Percentiles rank a stretch among this genome's conserved stretches.
phyloP scores from a whole-genome alignment of 1,140 invertebrate genomes.

The Brachystomella parvula region DNA sequence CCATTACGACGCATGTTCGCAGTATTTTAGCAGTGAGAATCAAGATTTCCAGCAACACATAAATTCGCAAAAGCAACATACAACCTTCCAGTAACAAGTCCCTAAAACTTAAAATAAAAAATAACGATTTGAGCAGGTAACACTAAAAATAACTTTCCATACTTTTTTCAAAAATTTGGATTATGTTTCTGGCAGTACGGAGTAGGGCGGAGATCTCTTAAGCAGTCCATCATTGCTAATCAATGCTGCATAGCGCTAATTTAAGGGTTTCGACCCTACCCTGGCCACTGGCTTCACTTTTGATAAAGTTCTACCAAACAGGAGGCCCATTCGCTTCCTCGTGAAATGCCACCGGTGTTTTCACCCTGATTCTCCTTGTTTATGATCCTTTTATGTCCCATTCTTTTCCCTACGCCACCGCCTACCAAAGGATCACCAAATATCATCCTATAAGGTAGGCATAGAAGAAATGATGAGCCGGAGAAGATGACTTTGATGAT shows the following conservation, averaged over 20 bases:
- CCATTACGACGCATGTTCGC: neutral
- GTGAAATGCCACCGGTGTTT: neutral
- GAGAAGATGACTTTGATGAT: constrained; percentile 8
- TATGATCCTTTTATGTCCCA: constrained; percentile 7
- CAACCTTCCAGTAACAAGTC: no score
- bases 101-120: no score
- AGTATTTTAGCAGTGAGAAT: neutral
- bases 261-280: neutral
- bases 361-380: neutral
- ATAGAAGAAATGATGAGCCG: constrained; percentile 5
- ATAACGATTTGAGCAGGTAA: no score
- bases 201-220: neutral
- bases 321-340: no score
- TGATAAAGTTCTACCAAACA: neutral
- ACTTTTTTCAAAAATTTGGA: neutral
- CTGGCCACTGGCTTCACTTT: neutral
- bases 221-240: neutral
- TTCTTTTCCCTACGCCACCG: neutral
- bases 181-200: neutral
- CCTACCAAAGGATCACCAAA: neutral
- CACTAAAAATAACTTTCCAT: no score
- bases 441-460: neutral
- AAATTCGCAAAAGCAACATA: no score
- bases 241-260: neutral
- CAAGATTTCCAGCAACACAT: no score